Evolutionary conservation across 2,797 vertebrate species (phyloP).

Genomic region (Malacoctenus gilli): DNA sequence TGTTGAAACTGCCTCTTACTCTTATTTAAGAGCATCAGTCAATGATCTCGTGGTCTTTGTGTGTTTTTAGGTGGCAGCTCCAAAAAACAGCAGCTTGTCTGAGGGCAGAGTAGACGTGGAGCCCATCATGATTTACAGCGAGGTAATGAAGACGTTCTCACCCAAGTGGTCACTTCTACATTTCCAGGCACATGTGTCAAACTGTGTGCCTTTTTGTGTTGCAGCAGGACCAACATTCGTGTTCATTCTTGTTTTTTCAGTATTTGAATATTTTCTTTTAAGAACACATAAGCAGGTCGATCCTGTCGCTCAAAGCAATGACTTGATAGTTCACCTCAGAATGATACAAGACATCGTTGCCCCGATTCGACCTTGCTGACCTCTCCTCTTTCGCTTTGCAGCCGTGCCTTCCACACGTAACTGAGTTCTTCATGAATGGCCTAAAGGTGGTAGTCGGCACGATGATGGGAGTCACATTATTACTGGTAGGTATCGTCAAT

Average conservation of each 20-base stretch:
- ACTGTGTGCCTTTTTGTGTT: no score
- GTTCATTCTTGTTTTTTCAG: no score
- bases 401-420: constrained; percentile 44
- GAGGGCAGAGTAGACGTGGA: rapidly evolving
- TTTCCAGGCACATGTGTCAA: neutral
- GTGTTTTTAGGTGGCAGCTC: constrained; percentile 50
- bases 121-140: constrained; percentile 54
- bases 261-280: no score
- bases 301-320: no score
- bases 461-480: constrained; percentile 16
- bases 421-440: rapidly evolving
- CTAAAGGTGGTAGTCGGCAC: rapidly evolving
- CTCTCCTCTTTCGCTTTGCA: constrained; percentile 26
- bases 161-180: neutral
- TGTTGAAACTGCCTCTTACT: no score
- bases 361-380: no score
- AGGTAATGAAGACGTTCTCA: constrained; percentile 37
- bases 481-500: constrained; percentile 68
- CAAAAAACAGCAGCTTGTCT: constrained; percentile 37
- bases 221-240: no score
- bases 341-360: no score
- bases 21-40: no score
- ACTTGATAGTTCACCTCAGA: no score
- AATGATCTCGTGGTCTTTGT: neutral
- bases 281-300: no score